Percentiles rank a stretch among this genome's conserved stretches.
Conservation (phyloP, 2,888 invertebrate genomes). For the Anarsia innoxiella region DNA sequence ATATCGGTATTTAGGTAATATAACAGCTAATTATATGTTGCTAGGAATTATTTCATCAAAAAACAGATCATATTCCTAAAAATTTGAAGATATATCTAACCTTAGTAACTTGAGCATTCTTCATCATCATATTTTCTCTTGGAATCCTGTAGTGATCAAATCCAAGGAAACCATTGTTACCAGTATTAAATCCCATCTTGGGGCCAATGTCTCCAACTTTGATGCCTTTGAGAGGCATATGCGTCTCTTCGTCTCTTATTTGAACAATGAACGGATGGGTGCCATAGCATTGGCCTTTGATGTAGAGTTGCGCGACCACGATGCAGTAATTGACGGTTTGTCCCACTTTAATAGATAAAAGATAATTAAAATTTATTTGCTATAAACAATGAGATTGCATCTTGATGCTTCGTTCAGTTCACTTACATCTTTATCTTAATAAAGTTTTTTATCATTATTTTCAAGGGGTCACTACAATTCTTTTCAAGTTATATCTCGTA, state of each 20-base stretch:
- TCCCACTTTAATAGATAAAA: constrained; percentile 90
- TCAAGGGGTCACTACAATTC: too few relatives aligned
- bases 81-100: constrained; percentile 21
- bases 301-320: constrained; percentile 91
- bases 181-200: constrained; percentile 90
- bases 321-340: constrained; percentile 93
- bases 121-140: constrained; percentile 91
- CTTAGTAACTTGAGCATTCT: constrained; percentile 84
- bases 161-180: constrained; percentile 93
- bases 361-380: not conserved
- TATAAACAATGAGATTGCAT: too few relatives aligned
- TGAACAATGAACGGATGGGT: constrained; percentile 94
- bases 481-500: too few relatives aligned
- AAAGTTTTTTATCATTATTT: too few relatives aligned
- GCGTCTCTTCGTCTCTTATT: constrained; percentile 88
- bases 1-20: too few relatives aligned
- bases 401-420: too few relatives aligned
- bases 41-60: too few relatives aligned
- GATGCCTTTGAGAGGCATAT: constrained; percentile 87
- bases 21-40: too few relatives aligned
- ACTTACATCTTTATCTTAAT: too few relatives aligned
- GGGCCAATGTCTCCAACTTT: constrained; percentile 95
- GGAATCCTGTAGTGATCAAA: constrained; percentile 90
- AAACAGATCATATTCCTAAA: too few relatives aligned
- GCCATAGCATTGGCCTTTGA: constrained; percentile 86